Conservation (phyloP, 1,140 invertebrate species). For the Eufriesea mexicana region DNA sequence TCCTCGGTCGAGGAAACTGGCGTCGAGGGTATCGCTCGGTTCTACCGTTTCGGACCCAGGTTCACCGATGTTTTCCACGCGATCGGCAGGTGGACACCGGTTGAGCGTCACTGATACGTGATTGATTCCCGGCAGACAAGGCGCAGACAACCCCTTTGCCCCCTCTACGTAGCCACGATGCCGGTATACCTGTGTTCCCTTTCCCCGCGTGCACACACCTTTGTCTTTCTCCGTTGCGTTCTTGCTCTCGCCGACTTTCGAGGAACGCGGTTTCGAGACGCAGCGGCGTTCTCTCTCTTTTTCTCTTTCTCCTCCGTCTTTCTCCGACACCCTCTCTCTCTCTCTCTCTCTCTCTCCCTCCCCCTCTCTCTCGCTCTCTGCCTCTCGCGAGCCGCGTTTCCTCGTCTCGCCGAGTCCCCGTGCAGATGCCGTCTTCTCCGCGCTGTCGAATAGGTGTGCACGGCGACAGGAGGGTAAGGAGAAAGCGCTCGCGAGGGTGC, state of each 20-base stretch:
- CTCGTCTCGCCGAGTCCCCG: conserved; percentile 40
- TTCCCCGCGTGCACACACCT: conserved; percentile 13
- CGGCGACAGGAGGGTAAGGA: conserved; percentile 18
- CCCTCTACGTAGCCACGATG: conserved; percentile 43
- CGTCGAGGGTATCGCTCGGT: neutral
- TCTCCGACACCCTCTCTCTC: conserved; percentile 46
- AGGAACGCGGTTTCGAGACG: conserved; percentile 40
- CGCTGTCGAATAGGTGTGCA: conserved; percentile 43
- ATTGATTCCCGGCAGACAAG: conserved; percentile 80
- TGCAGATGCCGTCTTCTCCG: conserved; percentile 51
- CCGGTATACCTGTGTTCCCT: conserved; percentile 50
- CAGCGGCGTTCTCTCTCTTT: conserved; percentile 38
- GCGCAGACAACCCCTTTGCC: conserved; percentile 77
- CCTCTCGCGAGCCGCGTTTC: conserved; percentile 54
- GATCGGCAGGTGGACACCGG: conserved; percentile 53
- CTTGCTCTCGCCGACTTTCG: conserved; percentile 44
- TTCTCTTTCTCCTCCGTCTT: conserved; percentile 9
- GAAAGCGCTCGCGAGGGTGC: conserved; percentile 48
- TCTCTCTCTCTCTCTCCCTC: conserved; percentile 42
- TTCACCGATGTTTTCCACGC: neutral
- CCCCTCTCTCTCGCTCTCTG: conserved; percentile 51
- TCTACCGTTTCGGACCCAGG: neutral
- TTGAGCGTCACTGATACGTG: conserved; percentile 75
- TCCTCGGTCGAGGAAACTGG: neutral
- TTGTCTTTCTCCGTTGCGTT: conserved; percentile 8